Percentiles rank a stretch among this genome's conserved stretches.
Evolutionary conservation across 2,113 vertebrate genomes (phyloP).

Genomic region (Thalassoma bifasciatum): DNA sequence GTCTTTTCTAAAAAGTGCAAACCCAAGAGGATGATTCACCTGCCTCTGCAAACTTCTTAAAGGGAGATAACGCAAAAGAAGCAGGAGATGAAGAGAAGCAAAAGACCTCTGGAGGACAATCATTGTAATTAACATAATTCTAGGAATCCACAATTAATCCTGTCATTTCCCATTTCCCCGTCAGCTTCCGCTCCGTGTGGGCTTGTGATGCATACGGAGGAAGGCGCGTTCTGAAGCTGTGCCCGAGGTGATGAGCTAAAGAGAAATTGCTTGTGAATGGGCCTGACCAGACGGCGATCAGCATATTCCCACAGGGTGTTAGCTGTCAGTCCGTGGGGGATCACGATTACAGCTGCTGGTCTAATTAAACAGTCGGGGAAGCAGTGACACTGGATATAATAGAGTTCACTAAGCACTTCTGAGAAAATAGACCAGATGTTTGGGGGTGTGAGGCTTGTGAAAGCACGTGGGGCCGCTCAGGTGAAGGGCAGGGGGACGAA

Average conservation of each 20-base stretch:
- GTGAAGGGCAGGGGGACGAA: constrained; percentile 26
- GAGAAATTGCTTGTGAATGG: constrained; percentile 27
- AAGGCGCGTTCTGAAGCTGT: neutral
- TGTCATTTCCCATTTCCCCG: neutral
- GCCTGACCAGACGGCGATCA: constrained; percentile 15
- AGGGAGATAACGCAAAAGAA: neutral
- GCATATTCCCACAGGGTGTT: constrained; percentile 36
- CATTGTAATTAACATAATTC: constrained; percentile 1
- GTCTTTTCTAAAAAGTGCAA: neutral
- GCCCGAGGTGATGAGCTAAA: constrained; percentile 20
- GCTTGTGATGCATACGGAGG: neutral
- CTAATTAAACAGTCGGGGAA: constrained; percentile 57
- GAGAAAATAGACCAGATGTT: constrained; percentile 60
- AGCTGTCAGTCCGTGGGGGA: constrained; percentile 32
- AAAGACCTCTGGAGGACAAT: neutral
- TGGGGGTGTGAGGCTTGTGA: constrained; percentile 24
- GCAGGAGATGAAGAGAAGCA: too few species aligned
- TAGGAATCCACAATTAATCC: neutral
- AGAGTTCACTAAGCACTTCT: constrained; percentile 52
- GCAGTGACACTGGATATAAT: constrained; percentile 52
- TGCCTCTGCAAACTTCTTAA: neutral
- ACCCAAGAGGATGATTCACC: neutral
- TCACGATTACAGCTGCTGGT: constrained; percentile 48
- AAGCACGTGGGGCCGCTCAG: constrained; percentile 18
- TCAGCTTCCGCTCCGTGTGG: neutral